Percentiles rank a stretch among this genome's conserved stretches.
Evolutionary conservation across 2,113 vertebrate genomes (phyloP).

Genomic region (Hemibagrus wyckioides): DNA sequence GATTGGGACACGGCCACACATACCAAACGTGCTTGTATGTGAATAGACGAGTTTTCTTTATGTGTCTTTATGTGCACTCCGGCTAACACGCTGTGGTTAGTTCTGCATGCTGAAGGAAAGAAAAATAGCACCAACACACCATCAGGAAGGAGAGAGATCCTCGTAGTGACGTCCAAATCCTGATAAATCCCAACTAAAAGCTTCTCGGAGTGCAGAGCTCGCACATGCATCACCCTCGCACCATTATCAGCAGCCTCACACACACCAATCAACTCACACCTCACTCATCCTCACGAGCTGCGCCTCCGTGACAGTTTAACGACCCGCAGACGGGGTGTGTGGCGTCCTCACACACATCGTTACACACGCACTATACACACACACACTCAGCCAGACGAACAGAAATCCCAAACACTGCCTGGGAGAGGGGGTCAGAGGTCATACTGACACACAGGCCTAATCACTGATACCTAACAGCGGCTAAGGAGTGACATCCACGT

Average conservation of each 20-base stretch:
- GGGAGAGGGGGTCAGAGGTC: slow-evolving; percentile 48
- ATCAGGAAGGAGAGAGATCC: neutral
- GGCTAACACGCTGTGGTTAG: neutral
- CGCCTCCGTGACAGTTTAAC: slow-evolving; percentile 71
- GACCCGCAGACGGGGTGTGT: slow-evolving; percentile 57
- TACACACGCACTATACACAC: slow-evolving; percentile 44
- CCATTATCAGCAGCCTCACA: slow-evolving; percentile 57
- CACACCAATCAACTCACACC: slow-evolving; percentile 60
- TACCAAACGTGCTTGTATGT: neutral
- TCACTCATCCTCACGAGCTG: slow-evolving; percentile 66
- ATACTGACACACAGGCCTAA: slow-evolving; percentile 49
- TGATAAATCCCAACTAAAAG: neutral
- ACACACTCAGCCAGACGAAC: slow-evolving; percentile 40
- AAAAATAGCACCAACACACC: neutral
- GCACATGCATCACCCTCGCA: slow-evolving; percentile 23
- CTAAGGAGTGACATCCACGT: neutral
- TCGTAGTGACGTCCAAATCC: neutral
- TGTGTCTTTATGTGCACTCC: neutral
- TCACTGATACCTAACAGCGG: slow-evolving; percentile 61
- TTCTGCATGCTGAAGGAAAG: neutral
- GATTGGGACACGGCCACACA: neutral
- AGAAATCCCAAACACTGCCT: slow-evolving; percentile 61
- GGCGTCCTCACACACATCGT: slow-evolving; percentile 70
- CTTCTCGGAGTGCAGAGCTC: neutral
- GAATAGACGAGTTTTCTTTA: neutral